A percentile compares a stretch with the other conserved stretches of the same genome.
Evolutionary conservation across 2,888 invertebrate species (phyloP).

Genomic region (Eudasyphora cyanicolor): DNA sequence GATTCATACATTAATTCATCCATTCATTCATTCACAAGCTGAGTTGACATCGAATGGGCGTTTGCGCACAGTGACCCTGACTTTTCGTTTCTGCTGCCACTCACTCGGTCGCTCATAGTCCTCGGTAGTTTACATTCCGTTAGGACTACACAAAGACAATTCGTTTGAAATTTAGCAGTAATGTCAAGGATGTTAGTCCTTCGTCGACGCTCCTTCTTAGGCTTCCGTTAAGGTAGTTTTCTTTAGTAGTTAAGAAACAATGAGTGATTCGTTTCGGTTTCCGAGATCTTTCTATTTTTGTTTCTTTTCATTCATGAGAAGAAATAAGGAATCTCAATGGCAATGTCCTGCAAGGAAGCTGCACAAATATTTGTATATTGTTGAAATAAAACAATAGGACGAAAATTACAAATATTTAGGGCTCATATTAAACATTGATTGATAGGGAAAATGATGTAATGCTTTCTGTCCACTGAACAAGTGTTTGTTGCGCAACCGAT

Average conservation of each 20-base stretch:
- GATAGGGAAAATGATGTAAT: constrained; percentile 31
- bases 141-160: neutral
- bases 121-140: neutral
- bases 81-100: constrained; percentile 16
- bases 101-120: neutral
- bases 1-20: neutral
- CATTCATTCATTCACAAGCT: constrained; percentile 36
- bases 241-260: constrained; percentile 33
- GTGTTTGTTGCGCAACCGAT: constrained; percentile 37
- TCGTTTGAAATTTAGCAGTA: constrained; percentile 39
- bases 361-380: constrained; percentile 78
- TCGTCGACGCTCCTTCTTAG: neutral
- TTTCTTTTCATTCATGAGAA: constrained; percentile 34
- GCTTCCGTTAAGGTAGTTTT: constrained; percentile 55
- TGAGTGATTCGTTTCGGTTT: constrained; percentile 50
- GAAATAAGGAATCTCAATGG: neutral
- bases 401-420: neutral
- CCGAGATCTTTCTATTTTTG: constrained; percentile 38
- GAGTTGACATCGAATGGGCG: constrained; percentile 17
- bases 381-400: constrained; percentile 67
- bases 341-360: constrained; percentile 60
- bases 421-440: constrained; percentile 10
- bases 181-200: constrained; percentile 50
- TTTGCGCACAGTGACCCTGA: constrained; percentile 17
- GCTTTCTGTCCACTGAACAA: constrained; percentile 38